phyloP scores from a whole-genome alignment of 2,113 vertebrate species.

The Dasyurus viverrinus region DNA sequence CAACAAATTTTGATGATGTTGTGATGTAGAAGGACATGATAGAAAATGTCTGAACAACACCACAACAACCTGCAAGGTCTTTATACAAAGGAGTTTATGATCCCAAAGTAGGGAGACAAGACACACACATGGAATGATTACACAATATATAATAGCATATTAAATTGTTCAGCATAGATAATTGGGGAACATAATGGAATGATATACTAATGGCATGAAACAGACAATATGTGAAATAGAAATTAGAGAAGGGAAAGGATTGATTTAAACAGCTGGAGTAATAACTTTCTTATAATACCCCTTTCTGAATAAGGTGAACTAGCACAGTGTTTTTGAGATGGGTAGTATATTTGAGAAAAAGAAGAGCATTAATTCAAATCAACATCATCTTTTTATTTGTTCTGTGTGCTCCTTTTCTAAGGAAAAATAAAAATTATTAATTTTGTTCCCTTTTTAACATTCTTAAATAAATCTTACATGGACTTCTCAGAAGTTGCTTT shows the following conservation, averaged over 20 bases:
- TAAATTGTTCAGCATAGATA: no score
- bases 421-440: no score
- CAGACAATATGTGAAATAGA: background rate
- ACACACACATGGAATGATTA: no score
- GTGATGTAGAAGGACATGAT: background rate
- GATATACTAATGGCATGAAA: no score
- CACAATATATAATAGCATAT: no score
- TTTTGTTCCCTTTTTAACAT: no score
- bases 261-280: background rate
- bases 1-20: no score
- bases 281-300: background rate
- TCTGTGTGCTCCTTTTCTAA: background rate
- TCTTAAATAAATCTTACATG: no score
- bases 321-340: background rate
- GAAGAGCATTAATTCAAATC: background rate
- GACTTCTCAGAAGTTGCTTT: background rate
- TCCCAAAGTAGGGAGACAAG: no score
- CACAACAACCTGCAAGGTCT: background rate
- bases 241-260: background rate
- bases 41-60: background rate
- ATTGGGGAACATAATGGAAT: no score
- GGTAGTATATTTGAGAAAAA: slow-evolving; percentile 3
- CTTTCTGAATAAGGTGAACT: slow-evolving; percentile 6
- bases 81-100: background rate
- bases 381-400: background rate